Evolutionary conservation across 1,140 invertebrate species (phyloP), one percentile per base, ranked within the genome.

Genomic region (Drosophila ironensis): DNA sequence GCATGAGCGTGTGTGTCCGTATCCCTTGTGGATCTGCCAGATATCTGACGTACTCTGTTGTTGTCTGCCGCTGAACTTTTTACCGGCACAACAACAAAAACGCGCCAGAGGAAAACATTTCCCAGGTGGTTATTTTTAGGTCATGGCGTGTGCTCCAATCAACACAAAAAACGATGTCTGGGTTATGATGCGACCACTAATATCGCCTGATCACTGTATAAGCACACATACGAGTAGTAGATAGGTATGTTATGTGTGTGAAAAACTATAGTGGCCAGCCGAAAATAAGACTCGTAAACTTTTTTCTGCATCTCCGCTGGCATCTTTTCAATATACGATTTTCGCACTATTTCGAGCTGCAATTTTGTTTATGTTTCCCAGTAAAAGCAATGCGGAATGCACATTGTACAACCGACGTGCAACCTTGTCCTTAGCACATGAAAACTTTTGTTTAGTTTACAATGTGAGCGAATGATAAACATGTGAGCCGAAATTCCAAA

Each of bases 391-490:
- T 61, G 72, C 80, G 50, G 64, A 69, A 84, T 84, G 56, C 37
- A 38, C 56, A 60, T 30, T 60, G 73, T 54, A 61, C 56, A 56
- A 64, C 48, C 16, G 41, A 50, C 24, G 46, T 57, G 45, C 64
- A 86, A 84, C 80, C 80, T 84, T 86, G 78, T 84, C 78, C 78
- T 84, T 86, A 84, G 59, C 73, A 66, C 74, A 84, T 86, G 80
- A 84, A 73, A 60, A 71, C 44, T 56, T 52, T 67, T 71, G 56
- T 48, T 67, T 67, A n/a, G 12, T 71, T 73, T 72, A 82, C 59
- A 70, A 45, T 60, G 41, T 71, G 46, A 51, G 35, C 33, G 41
- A 51, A 71, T 71, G 42, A 69, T 69, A 68, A 64, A 64, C 60
- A 64, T 63, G 47, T 63, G 57, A 63, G 16, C 33, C 56, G 19